Percentiles rank a stretch among this genome's conserved stretches.
phyloP scores from a whole-genome alignment of 2,888 invertebrate species.

The Quadroppia sp. region DNA sequence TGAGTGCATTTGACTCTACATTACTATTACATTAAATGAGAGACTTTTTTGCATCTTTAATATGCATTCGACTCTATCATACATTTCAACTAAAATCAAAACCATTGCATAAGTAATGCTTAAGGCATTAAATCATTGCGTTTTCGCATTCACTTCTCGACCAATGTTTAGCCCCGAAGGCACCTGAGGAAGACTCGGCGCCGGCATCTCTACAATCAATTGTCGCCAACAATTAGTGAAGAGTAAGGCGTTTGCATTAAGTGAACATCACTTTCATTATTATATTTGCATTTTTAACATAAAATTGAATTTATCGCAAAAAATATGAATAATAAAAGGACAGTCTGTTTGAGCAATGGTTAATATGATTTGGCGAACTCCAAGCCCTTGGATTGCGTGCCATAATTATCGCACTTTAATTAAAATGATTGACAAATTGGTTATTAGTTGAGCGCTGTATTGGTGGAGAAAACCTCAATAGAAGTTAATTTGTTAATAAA shows the following conservation, averaged over 20 bases:
- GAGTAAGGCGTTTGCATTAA: not conserved
- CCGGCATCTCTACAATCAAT: conserved; percentile 22
- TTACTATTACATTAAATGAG: conserved; percentile 30
- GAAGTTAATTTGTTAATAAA: conserved; percentile 38
- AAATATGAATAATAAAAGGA: not conserved
- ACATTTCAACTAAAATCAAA: conserved; percentile 5
- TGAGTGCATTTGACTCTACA: conserved; percentile 14
- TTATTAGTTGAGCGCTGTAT: conserved; percentile 25
- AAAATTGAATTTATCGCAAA: not conserved
- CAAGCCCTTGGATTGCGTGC: conserved; percentile 11
- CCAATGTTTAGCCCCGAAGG: conserved; percentile 9
- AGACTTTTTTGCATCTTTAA: conserved; percentile 27
- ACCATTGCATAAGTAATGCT: conserved; percentile 19
- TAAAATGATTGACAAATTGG: conserved; percentile 38
- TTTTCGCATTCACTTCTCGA: conserved; percentile 22
- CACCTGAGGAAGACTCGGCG: conserved; percentile 18
- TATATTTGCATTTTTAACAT: not conserved
- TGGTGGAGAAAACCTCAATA: not conserved
- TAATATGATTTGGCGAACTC: not conserved
- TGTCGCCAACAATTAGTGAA: conserved; percentile 13
- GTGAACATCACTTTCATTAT: not conserved
- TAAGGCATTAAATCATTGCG: conserved; percentile 24
- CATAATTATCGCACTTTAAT: conserved; percentile 34
- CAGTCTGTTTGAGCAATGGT: not conserved
- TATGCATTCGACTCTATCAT: conserved; percentile 15